Percentiles rank a stretch among this genome's conserved stretches.
Evolutionary conservation across 2,113 vertebrate genomes (phyloP).

Genomic region (Actenoides lindsayi): DNA sequence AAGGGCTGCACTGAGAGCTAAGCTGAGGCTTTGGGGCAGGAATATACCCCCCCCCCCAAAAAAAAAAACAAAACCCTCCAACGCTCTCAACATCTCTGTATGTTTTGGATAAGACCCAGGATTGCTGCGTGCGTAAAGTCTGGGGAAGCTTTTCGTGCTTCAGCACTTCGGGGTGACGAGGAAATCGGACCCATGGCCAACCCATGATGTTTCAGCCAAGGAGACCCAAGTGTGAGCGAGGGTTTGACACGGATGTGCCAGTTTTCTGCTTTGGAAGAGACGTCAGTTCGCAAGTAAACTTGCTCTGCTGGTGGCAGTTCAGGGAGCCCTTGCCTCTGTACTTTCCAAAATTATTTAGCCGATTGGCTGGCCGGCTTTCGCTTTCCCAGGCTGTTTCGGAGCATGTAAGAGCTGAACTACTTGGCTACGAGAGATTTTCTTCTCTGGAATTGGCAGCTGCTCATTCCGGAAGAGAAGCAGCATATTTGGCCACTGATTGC

Average conservation of each 20-base stretch:
- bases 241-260: background rate
- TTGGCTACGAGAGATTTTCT: constrained; percentile 64
- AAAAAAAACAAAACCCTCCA: background rate
- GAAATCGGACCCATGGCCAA: background rate
- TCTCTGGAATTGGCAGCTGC: constrained; percentile 58
- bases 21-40: background rate
- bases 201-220: background rate
- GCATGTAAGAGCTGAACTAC: constrained; percentile 38
- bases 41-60: background rate
- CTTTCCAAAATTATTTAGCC: background rate
- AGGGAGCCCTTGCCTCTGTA: background rate
- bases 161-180: background rate
- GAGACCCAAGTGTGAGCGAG: fast-evolving
- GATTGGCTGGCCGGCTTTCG: background rate
- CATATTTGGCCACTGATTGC: constrained; percentile 59
- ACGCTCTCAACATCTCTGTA: background rate
- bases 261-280: constrained; percentile 5
- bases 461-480: constrained; percentile 50
- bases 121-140: background rate
- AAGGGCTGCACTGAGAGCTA: background rate
- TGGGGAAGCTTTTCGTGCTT: background rate
- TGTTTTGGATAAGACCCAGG: background rate
- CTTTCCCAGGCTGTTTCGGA: constrained; percentile 58
- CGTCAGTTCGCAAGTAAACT: background rate
- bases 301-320: background rate